phyloP scores from a whole-genome alignment of 2,888 invertebrate species.

The Drosophila engyochracea region DNA sequence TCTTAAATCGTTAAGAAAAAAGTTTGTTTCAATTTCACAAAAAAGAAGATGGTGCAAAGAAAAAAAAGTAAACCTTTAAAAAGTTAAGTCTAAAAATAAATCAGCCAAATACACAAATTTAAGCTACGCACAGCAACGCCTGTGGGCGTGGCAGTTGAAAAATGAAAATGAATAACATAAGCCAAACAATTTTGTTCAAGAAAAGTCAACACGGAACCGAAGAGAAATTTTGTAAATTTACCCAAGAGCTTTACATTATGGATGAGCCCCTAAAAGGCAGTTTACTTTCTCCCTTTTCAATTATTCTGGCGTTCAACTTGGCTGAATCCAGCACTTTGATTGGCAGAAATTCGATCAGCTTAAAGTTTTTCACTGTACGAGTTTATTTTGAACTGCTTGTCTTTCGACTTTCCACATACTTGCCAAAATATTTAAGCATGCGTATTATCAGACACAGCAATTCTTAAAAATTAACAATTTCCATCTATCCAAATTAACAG shows the following conservation, averaged over 20 bases:
- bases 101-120: conserved; percentile 3
- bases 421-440: background rate
- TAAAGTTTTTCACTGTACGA: background rate
- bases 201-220: conserved; percentile 23
- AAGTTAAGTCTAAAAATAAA: conserved; percentile 9
- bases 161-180: conserved; percentile 24
- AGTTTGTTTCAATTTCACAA: conserved; percentile 22
- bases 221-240: conserved; percentile 19
- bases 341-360: background rate
- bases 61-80: background rate
- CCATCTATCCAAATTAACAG: too few species aligned
- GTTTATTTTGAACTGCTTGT: background rate
- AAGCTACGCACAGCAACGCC: background rate
- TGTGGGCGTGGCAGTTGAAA: conserved; percentile 18
- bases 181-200: background rate
- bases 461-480: background rate
- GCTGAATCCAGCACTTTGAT: background rate
- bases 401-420: background rate
- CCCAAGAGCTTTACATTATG: conserved; percentile 37
- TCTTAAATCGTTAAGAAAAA: conserved; percentile 22
- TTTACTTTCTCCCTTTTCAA: conserved; percentile 2
- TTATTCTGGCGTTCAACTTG: background rate
- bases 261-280: conserved; percentile 15
- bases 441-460: background rate
- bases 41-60: background rate